Base-by-base conservation (phyloP, 2,888 invertebrate species). In the Machimus rusticus region DNA sequence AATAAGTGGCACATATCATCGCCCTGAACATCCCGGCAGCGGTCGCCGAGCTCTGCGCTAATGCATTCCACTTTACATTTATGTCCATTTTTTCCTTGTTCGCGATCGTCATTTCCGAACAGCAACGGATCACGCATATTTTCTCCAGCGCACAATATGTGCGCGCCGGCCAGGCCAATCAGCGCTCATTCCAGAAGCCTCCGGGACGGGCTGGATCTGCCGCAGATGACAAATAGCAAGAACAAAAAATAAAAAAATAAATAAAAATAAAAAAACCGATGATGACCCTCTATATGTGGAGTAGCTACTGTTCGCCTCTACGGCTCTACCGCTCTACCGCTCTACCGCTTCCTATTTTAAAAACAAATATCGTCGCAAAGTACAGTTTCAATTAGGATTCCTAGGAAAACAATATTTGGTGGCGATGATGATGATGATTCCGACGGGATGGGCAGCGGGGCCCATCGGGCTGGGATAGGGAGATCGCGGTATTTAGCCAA, bases 361-460 rank as follows among this genome's bases (percentile, higher is more conserved):
- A 87, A 86, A 88, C 87, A 86, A 88, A 87, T 87, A 88, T 87
- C 86, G 78, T 86, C 82, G 78, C 66, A 86, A 82, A 88, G 87
- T 87, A 88, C 88, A 87, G 88, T 88, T 88, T 88, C 88, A 87
- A 88, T 88, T 87, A 87, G 88, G 86, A 88, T 88, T 88, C 87
- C 86, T 86, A 76, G 81, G 88, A 88, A 88, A 87, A 88, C 87
- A 86, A 86, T 77, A 77, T 74, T 85, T 77, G 86, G 76, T 55
- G 86, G 77, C 51, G 77, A 86, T 76, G 77, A 19, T 51, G 34
- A 57, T 31, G 46, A 37, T 43, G 85, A 9, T 74, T 8, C 34
- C 57, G 55, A 31, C 82, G n/a, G 16, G 31, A 77, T 37, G 12
- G 78, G 23, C 78, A 34, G 19, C 85, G 37, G 37, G 34, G 28